A percentile compares a stretch with the other conserved stretches of the same genome.
phyloP scores from a whole-genome alignment of 2,797 vertebrate species.

The Ara ararauna region DNA sequence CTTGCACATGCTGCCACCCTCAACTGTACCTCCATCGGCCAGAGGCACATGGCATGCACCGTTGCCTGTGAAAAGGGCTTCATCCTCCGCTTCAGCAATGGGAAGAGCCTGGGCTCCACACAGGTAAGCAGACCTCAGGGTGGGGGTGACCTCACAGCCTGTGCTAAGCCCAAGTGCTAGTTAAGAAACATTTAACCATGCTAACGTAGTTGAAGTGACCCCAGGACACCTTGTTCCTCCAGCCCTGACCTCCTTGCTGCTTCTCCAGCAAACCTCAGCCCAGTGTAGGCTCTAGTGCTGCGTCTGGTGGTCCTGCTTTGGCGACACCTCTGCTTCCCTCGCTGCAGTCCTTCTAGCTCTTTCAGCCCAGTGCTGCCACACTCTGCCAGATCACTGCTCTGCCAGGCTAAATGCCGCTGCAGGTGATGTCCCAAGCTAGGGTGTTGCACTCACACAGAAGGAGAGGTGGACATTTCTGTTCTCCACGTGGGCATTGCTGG shows the following conservation, averaged over 20 bases:
- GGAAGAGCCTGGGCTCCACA: conserved; percentile 59
- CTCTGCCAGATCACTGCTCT: not conserved
- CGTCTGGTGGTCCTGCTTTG: not conserved
- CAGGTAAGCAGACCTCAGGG: conserved; percentile 70
- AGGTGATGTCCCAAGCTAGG: not conserved
- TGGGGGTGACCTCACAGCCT: not conserved
- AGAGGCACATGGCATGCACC: conserved; percentile 78
- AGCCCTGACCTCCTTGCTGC: not conserved
- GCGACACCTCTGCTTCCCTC: not conserved
- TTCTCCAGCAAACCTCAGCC: not conserved
- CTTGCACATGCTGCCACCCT: conserved; percentile 79
- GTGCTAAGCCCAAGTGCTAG: not conserved
- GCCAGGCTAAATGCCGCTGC: not conserved
- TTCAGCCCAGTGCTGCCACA: not conserved
- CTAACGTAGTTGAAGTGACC: not conserved
- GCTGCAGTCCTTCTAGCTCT: not conserved
- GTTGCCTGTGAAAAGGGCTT: conserved; percentile 86
- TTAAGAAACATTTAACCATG: not conserved
- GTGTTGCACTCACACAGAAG: not conserved
- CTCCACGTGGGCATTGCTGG: not conserved
- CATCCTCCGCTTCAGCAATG: conserved; percentile 74
- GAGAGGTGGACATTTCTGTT: not conserved
- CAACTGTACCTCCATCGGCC: conserved; percentile 81
- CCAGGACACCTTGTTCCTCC: not conserved
- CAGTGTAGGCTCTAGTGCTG: not conserved